Evolutionary conservation across 1,140 invertebrate species (phyloP).

Genomic region (Globodera ellingtonae): DNA sequence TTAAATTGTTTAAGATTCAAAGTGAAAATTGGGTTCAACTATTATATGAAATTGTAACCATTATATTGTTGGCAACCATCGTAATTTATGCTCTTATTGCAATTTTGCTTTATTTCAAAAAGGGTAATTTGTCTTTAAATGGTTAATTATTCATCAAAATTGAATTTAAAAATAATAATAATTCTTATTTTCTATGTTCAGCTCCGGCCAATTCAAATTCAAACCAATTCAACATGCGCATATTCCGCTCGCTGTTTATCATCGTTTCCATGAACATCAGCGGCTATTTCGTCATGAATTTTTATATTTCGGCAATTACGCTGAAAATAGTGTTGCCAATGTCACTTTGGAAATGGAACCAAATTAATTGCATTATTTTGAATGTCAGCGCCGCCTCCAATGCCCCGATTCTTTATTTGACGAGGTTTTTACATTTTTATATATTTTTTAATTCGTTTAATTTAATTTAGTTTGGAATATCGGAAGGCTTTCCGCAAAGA

Average conservation of each 20-base stretch:
- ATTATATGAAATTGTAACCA: not conserved
- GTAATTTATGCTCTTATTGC: not conserved
- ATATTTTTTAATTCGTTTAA: not conserved
- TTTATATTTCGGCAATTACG: not conserved
- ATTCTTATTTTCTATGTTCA: too few species aligned
- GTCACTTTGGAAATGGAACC: not conserved
- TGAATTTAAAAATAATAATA: too few species aligned
- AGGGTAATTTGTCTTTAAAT: not conserved
- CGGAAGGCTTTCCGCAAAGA: not conserved
- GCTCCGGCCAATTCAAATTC: not conserved
- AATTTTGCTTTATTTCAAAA: not conserved
- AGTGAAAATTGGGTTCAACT: not conserved
- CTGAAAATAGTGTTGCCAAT: not conserved
- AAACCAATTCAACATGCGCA: not conserved
- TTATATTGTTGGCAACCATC: not conserved
- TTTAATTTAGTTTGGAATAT: not conserved
- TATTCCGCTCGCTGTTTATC: not conserved
- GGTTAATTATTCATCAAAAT: too few species aligned
- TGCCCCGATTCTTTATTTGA: not conserved
- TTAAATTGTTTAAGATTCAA: too few species aligned
- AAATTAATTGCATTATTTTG: not conserved
- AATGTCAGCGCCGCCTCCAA: not conserved
- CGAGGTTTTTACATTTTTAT: not conserved
- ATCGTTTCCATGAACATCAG: not conserved
- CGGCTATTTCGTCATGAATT: not conserved